These are phyloP conservation scores for Sebastes kiyomatsui DNA, from an alignment of 2,797 vertebrate species.

Conservation along the genomic window DNA sequence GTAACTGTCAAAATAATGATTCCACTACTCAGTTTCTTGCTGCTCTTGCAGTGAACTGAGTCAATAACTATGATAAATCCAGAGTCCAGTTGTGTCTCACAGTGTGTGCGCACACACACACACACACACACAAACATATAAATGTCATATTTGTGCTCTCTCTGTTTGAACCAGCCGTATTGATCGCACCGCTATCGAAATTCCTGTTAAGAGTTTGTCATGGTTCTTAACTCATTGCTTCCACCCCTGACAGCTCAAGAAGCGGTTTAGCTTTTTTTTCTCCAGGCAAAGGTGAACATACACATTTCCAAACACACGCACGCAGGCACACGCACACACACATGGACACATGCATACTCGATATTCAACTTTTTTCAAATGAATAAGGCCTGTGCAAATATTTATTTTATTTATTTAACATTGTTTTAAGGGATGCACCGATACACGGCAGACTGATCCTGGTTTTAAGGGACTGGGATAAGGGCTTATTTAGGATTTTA, in stretches of 20 bases:
- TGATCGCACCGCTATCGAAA: conserved; percentile 61
- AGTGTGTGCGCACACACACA: neutral
- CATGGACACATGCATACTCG: neutral
- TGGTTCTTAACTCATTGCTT: conserved; percentile 49
- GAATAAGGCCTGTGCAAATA: neutral
- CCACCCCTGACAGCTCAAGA: conserved; percentile 41
- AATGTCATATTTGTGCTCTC: conserved; percentile 38
- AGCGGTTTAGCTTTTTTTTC: conserved; percentile 19
- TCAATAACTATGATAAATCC: conserved; percentile 66
- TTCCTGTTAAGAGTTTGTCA: conserved; percentile 48
- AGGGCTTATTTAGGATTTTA: neutral
- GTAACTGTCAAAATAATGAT: conserved; percentile 72
- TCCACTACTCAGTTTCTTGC: conserved; percentile 59
- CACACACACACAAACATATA: conserved; percentile 31
- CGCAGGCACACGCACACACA: neutral
- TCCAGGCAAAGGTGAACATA: neutral
- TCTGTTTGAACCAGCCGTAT: conserved; percentile 57
- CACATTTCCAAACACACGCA: neutral
- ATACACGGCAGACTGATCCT: neutral
- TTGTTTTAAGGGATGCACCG: neutral
- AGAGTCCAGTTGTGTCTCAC: conserved; percentile 45
- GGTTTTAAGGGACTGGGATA: neutral
- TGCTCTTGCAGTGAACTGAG: conserved; percentile 58
- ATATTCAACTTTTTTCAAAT: neutral
- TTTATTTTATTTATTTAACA: neutral